Evolutionary conservation across 2,797 vertebrate species (phyloP).

Genomic region (Prionace glauca): DNA sequence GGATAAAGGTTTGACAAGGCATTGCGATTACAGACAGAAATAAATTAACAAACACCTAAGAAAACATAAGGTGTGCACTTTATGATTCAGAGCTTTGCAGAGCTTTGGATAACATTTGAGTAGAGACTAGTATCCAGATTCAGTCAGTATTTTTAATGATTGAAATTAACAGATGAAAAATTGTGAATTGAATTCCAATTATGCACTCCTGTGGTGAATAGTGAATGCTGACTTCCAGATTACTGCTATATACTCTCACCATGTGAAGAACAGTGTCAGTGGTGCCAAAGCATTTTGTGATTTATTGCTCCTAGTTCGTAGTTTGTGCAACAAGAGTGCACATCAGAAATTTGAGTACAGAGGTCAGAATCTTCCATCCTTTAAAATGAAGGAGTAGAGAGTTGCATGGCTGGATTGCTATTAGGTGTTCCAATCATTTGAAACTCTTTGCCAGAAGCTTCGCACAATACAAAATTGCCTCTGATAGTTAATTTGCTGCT

Average conservation of each 20-base stretch:
- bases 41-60: background rate
- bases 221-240: background rate
- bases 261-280: background rate
- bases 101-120: background rate
- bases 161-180: background rate
- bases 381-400: background rate
- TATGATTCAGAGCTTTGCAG: background rate
- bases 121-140: background rate
- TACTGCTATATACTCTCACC: background rate
- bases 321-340: background rate
- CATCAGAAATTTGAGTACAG: background rate
- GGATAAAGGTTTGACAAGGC: background rate
- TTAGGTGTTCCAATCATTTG: background rate
- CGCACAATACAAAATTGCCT: background rate
- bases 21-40: background rate
- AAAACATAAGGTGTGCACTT: background rate
- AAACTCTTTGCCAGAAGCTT: background rate
- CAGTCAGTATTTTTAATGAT: background rate
- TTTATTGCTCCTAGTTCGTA: background rate
- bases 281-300: background rate
- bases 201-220: background rate
- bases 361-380: background rate
- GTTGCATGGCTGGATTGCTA: background rate
- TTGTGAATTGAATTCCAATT: background rate
- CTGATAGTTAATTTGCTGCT: background rate